Evolutionary conservation across 1,140 invertebrate genomes (phyloP), one percentile per base, ranked within the genome.

Genomic region (Zaprionus camerounensis): DNA sequence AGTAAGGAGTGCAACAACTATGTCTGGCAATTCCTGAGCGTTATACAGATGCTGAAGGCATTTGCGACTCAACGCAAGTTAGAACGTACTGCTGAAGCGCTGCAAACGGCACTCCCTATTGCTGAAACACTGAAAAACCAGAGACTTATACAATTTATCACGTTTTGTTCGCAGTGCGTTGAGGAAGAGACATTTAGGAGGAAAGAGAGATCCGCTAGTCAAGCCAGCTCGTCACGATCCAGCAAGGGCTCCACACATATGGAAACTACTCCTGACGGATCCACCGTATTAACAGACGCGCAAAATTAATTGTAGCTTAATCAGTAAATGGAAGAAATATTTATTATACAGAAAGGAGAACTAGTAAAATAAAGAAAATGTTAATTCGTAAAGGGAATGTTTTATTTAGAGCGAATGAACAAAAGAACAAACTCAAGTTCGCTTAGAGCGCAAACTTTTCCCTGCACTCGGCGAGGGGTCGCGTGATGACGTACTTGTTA

Each of bases 391-490:
- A 46, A 17, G n/a, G n/a, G 41, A 17, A 46, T 9, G 1, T 46
- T 11, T 24, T 34, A 57, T 58, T 57, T 49, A 1, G 38, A 9
- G 41, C 12, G 34, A 34, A 71, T 22, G 9, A 59, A 64, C 7
- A 15, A 46, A 22, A 13, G 31, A 34, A 34, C 31, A 34, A 28
- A 15, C 12, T 17, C 0, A 17, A 46, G 6, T 9, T 46, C 6
- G 6, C 7, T 46, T 79, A 81, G 1, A 7, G 77, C 2, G 61
- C 91, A 74, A 92, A 92, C 46, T 92, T 91, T n/a, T 92, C 91
- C 0, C 61, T 64, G 24, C 91, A 88, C 59, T 91, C 80, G 22
- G 77, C 15, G 2, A 92, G 71, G 2, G 91, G 91, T 12, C 82
- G 61, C n/a, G 81, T 92, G 3, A 92, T 80, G 1, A 58, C 62